Percentiles rank a stretch among this genome's conserved stretches.
Conservation (phyloP, 2,113 vertebrate genomes). For the Opisthocomus hoazin region DNA sequence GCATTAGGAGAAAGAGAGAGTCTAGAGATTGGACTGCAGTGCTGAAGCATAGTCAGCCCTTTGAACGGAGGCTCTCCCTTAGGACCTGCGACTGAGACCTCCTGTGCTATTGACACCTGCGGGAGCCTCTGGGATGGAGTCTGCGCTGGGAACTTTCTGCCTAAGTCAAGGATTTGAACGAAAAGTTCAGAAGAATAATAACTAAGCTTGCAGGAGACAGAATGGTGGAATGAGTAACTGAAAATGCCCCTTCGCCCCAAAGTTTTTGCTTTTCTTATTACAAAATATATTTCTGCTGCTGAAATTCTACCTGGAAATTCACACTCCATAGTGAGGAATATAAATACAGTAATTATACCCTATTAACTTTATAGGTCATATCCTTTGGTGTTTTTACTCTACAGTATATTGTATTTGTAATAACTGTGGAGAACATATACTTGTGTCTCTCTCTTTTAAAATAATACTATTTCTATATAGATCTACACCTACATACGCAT, state of each 20-base stretch:
- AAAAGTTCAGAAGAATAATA: background rate
- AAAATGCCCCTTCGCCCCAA: background rate
- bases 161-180: background rate
- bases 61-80: background rate
- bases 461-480: background rate
- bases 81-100: background rate
- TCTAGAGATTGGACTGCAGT: background rate
- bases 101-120: background rate
- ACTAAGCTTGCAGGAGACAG: background rate
- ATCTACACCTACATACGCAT: background rate
- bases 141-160: background rate
- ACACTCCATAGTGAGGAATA: background rate
- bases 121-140: background rate
- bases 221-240: background rate
- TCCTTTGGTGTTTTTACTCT: background rate
- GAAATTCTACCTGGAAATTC: conserved; percentile 1
- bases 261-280: background rate
- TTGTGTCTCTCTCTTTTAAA: background rate
- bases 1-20: background rate
- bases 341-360: background rate
- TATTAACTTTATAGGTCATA: background rate
- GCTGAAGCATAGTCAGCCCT: background rate
- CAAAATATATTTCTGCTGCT: background rate
- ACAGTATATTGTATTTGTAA: background rate
- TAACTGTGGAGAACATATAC: background rate